These are phyloP conservation scores for Zoroaster sp. DNA, from an alignment of 53 echinoderm and acorn worm genomes.

Conservation along the genomic window DNA sequence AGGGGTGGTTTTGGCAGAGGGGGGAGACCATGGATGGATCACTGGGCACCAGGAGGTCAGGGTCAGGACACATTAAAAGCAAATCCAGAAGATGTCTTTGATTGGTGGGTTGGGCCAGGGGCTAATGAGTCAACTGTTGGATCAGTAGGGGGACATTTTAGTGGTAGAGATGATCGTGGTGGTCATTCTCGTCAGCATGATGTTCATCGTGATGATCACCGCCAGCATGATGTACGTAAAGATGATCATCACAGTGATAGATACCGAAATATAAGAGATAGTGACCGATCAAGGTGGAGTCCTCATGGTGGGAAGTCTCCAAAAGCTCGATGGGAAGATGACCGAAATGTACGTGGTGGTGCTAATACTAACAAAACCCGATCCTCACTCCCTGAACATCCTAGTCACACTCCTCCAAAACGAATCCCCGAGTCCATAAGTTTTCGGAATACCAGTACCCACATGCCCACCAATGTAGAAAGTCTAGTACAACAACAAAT, in stretches of 20 bases:
- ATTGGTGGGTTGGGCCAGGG: conserved; percentile 40
- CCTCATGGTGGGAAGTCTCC: conserved; percentile 41
- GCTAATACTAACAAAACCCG: conserved; percentile 45
- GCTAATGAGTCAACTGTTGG: conserved; percentile 10
- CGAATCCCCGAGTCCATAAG: conserved; percentile 41
- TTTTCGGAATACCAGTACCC: conserved; percentile 27
- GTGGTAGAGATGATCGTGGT: conserved; percentile 26
- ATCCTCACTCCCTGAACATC: conserved; percentile 41
- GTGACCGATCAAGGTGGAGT: conserved; percentile 41
- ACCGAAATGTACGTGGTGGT: conserved; percentile 23
- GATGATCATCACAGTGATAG: conserved; percentile 53
- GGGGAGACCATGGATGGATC: conserved; percentile 22
- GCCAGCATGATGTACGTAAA: conserved; percentile 40
- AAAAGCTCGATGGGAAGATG: conserved; percentile 38
- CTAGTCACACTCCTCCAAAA: conserved; percentile 45
- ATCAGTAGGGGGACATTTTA: conserved; percentile 15
- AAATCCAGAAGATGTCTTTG: conserved; percentile 48
- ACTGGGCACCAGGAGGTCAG: conserved; percentile 21
- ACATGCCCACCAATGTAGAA: conserved; percentile 45
- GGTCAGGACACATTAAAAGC: conserved; percentile 38
- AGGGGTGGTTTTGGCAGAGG: conserved; percentile 39
- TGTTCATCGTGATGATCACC: conserved; percentile 30
- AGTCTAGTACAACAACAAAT: conserved; percentile 51
- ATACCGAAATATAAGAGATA: conserved; percentile 18
- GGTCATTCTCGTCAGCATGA: conserved; percentile 38